These are phyloP conservation scores for Catharus fuscescens DNA, from an alignment of 2,113 vertebrate species.

Conservation along the genomic window DNA sequence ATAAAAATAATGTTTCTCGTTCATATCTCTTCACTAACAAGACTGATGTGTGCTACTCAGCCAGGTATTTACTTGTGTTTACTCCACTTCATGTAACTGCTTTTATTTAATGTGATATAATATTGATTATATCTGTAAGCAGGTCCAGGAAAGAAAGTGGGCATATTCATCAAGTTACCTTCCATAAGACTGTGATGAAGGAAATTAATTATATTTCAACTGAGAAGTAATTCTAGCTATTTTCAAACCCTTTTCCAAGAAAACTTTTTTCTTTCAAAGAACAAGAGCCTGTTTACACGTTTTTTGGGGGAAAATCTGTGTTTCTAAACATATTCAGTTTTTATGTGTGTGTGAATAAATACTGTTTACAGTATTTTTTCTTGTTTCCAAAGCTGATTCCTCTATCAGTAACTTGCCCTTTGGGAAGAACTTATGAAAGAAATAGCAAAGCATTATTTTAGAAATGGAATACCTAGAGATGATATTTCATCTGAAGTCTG, in stretches of 20 bases:
- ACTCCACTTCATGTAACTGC: not conserved
- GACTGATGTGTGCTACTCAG: not conserved
- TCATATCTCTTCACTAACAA: not conserved
- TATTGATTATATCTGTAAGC: not conserved
- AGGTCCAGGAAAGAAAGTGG: not conserved
- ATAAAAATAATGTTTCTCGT: not conserved
- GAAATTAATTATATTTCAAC: not conserved
- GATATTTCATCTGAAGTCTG: not conserved
- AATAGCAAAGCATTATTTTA: not conserved
- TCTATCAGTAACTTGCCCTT: not conserved
- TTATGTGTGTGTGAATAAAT: not conserved
- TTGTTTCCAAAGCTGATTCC: not conserved
- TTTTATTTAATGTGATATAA: not conserved
- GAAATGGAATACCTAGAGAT: not conserved
- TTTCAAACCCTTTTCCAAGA: not conserved
- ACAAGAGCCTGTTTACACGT: rapidly evolving
- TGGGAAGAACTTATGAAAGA: not conserved
- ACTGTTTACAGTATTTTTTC: not conserved
- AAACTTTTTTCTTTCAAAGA: rapidly evolving
- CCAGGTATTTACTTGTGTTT: not conserved
- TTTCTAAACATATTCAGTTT: not conserved
- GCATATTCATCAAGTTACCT: not conserved
- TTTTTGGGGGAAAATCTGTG: not conserved
- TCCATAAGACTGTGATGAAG: not conserved
- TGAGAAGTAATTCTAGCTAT: not conserved